A percentile compares a stretch with the other conserved stretches of the same genome.
Evolutionary conservation across 2,113 vertebrate species (phyloP).

Genomic region (Myiagra hebetior): DNA sequence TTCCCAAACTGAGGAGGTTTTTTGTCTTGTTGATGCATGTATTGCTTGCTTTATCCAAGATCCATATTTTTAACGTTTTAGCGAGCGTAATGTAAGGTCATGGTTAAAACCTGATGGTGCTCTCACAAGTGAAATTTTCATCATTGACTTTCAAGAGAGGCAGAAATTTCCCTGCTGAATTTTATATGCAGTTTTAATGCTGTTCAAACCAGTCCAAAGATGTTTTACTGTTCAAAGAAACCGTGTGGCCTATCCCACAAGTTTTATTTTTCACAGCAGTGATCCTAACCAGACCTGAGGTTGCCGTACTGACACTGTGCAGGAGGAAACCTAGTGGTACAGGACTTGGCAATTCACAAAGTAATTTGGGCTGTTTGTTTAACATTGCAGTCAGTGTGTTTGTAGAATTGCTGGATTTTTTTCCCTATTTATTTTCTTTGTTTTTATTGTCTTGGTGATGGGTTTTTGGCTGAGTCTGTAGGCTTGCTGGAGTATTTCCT

Average conservation of each 20-base stretch:
- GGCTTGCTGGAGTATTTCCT: neutral
- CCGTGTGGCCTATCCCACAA: conserved; percentile 18
- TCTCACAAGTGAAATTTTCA: neutral
- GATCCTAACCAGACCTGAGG: conserved; percentile 51
- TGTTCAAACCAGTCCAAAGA: neutral
- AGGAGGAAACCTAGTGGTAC: conserved; percentile 45
- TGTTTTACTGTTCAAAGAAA: conserved; percentile 17
- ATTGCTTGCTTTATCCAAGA: neutral
- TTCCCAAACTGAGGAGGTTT: neutral
- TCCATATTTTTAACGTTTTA: neutral
- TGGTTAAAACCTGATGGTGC: neutral
- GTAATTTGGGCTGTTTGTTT: conserved; percentile 26
- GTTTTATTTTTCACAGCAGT: conserved; percentile 24
- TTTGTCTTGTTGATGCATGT: neutral
- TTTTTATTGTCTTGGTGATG: conserved; percentile 40
- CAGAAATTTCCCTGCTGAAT: neutral
- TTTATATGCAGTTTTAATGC: neutral
- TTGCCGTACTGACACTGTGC: conserved; percentile 3
- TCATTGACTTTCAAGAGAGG: neutral
- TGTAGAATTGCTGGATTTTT: neutral
- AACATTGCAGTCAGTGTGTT: neutral
- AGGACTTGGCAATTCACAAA: neutral
- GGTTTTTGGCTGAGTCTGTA: neutral
- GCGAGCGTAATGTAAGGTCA: rapidly evolving
- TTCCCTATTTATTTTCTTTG: conserved; percentile 18